Conservation (phyloP, 2,888 invertebrate species). For the Hedya salicella region DNA sequence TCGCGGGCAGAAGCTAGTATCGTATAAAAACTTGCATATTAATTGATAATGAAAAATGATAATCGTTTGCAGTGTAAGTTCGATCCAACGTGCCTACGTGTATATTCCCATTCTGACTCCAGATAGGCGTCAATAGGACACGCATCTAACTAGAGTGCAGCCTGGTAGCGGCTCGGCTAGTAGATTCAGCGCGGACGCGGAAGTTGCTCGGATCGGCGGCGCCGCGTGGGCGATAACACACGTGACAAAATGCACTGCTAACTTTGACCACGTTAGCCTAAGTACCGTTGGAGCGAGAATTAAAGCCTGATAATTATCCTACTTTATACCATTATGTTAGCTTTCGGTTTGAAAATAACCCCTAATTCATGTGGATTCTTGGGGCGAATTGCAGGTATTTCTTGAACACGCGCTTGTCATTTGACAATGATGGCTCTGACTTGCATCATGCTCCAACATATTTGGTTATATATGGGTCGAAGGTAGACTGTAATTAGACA, state of each 20-base stretch:
- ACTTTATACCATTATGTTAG: neutral
- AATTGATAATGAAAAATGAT: too few relatives aligned
- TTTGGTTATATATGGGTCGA: too few relatives aligned
- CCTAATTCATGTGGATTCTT: neutral
- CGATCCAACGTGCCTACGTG: too few relatives aligned
- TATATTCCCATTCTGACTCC: neutral
- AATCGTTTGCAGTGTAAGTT: too few relatives aligned
- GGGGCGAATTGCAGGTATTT: neutral
- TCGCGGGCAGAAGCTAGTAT: too few relatives aligned
- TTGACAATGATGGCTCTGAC: too few relatives aligned
- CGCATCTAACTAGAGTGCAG: constrained; percentile 35
- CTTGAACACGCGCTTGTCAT: too few relatives aligned
- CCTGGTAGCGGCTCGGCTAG: neutral
- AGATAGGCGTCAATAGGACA: constrained; percentile 42
- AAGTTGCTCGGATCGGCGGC: constrained; percentile 56
- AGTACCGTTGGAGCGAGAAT: neutral
- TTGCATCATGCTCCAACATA: too few relatives aligned
- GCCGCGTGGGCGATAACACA: constrained; percentile 69
- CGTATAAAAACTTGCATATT: too few relatives aligned
- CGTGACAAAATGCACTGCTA: constrained; percentile 11
- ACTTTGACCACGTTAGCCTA: neutral
- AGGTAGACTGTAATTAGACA: too few relatives aligned
- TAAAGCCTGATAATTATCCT: neutral
- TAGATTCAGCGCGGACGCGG: constrained; percentile 54
- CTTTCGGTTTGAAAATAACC: neutral